Evolutionary conservation across 37 sponge, comb jelly and placozoan species (phyloP).

Genomic region (Beroe forskalii): DNA sequence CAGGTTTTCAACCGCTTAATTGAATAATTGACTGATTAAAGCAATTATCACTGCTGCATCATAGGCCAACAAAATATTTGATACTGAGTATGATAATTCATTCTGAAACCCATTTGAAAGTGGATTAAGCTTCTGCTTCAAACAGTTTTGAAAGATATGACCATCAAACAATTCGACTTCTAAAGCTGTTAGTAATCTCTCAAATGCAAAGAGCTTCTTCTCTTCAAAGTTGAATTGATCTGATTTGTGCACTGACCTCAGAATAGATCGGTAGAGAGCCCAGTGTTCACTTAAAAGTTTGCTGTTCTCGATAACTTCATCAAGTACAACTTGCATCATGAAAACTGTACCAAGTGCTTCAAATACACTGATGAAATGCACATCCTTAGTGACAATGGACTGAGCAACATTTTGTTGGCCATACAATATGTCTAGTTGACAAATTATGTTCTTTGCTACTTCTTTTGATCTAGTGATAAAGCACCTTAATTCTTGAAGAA

Average conservation of each 20-base stretch:
- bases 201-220: conserved; percentile 80
- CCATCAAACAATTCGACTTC: conserved; percentile 94
- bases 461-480: conserved; percentile 82
- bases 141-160: conserved; percentile 74
- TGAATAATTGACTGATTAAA: no score
- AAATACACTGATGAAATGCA: conserved; percentile 78
- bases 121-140: not conserved
- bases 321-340: conserved; percentile 83
- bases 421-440: conserved; percentile 73
- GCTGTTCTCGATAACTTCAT: conserved; percentile 74
- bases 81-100: conserved; percentile 26
- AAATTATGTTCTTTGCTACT: conserved; percentile 74
- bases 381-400: conserved; percentile 63
- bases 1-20: no score
- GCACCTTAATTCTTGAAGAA: conserved; percentile 79
- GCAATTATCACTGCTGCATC: no score
- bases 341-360: conserved; percentile 84
- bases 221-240: conserved; percentile 80
- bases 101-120: not conserved
- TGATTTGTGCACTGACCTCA: conserved; percentile 66
- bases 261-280: conserved; percentile 73
- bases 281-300: conserved; percentile 82
- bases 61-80: conserved; percentile 9
- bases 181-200: conserved; percentile 80
- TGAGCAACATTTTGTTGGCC: conserved; percentile 50